A percentile compares a stretch with the other conserved stretches of the same genome.
Evolutionary conservation across 2,113 vertebrate species (phyloP).

Genomic region (Phainopepla nitens): DNA sequence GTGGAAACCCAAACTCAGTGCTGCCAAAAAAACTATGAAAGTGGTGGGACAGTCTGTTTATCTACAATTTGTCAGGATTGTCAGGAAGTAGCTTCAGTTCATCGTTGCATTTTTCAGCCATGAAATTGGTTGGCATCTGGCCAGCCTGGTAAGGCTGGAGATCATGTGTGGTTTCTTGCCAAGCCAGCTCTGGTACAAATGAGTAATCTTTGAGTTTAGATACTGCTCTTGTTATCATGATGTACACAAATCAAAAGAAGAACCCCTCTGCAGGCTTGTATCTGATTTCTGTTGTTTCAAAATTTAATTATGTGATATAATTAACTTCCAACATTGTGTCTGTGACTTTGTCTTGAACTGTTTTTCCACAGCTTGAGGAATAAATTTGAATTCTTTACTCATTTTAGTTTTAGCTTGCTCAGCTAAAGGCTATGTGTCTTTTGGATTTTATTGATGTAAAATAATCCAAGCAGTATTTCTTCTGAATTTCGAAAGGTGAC

Average conservation of each 20-base stretch:
- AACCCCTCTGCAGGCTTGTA: neutral
- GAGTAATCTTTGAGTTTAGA: neutral
- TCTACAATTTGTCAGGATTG: neutral
- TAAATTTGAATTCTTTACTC: neutral
- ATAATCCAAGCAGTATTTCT: neutral
- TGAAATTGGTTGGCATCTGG: neutral
- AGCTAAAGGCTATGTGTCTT: neutral
- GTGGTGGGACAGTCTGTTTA: neutral
- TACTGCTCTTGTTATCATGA: neutral
- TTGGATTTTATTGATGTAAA: neutral
- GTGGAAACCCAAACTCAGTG: neutral
- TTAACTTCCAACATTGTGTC: neutral
- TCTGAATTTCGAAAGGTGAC: neutral
- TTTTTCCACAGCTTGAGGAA: neutral
- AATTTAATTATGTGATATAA: neutral
- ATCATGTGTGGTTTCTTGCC: slow-evolving; percentile 1
- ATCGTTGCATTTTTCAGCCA: neutral
- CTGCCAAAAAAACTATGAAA: neutral
- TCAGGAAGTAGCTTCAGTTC: neutral
- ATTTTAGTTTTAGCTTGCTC: slow-evolving; percentile 6
- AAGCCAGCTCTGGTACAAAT: neutral
- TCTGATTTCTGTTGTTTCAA: slow-evolving; percentile 31
- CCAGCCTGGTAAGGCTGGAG: neutral
- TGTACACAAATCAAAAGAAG: neutral
- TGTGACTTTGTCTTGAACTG: neutral